Base-by-base conservation (phyloP, 2,113 vertebrate genomes). In the Odontophorus gujanensis region DNA sequence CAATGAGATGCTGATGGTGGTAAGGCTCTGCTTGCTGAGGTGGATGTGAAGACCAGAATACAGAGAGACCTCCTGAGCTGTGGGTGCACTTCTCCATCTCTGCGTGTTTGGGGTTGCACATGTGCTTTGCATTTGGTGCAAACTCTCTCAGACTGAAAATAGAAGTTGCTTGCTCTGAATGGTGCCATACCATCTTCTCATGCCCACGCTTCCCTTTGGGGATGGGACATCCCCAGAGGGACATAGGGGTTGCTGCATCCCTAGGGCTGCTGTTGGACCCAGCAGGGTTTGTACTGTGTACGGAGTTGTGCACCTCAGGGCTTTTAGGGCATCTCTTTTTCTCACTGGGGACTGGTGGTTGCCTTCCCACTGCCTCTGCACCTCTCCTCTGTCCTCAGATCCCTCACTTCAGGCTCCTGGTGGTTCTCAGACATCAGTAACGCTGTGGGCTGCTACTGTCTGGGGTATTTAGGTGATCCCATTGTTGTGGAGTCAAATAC, bases 21-120 rank as follows among this genome's bases (percentile, higher is more conserved):
- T 38, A 63, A 63, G 43, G 73, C 73, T 82, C 40, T 83, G 32
- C 77, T 82, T 42, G 32, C 53, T 74, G n/a, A 85, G 55, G 20
- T 69, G 36, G 13, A 6, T 6, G 6, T 22, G 57, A 36, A 58
- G n/a, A 48, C 36, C 73, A 71, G 17, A 22, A 25, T 40, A 16
- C 7, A 28, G 26, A 81, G 53, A 55, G 28, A 17, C 4, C 9
- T 8, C 34, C 34, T 47, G 68, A 55, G 58, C 59, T 48, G 53
- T 2, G 26, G 19, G 38, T 32, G 22, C 2, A 0, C 16, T 66
- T 51, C 28, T 32, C 10, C 32, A 61, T 17, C 0, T 0, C 20
- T 43, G 30, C 1, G 0, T 11, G 2, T 68, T 68, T 58, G 65
- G 28, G 38, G 13, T 3, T 51, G 40, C 53, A 72, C 21, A 14